Evolutionary conservation across 2,797 vertebrate species (phyloP).

Genomic region (Epinephelus malabaricus): DNA sequence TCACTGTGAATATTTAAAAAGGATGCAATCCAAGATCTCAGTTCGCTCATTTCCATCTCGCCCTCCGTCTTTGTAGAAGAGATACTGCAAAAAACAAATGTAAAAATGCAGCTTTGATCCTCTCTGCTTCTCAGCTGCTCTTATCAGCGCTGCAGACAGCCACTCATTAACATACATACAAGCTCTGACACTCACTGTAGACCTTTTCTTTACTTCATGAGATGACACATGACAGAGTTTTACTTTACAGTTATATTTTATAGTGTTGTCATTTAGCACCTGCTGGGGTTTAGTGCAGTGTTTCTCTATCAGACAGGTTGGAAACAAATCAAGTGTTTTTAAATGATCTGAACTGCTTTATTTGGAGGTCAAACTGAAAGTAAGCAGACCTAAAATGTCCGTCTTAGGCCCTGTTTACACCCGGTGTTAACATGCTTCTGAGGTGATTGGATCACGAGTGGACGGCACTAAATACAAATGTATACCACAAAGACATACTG

Average conservation of each 20-base stretch:
- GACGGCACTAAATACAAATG: no score
- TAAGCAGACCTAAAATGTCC: no score
- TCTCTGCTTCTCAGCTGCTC: background rate
- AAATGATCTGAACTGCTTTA: no score
- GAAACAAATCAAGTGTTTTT: no score
- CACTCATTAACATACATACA: slow-evolving; percentile 11
- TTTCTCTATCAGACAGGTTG: no score
- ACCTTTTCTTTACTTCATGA: background rate
- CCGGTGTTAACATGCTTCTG: no score
- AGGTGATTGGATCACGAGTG: no score
- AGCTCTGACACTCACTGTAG: background rate
- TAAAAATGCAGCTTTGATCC: slow-evolving; percentile 6
- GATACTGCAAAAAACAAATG: background rate
- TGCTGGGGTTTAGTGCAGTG: no score
- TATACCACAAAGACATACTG: no score
- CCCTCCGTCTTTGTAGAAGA: background rate
- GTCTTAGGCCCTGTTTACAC: no score
- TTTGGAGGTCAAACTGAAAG: no score
- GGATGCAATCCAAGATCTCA: background rate
- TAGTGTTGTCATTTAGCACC: background rate
- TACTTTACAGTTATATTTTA: background rate
- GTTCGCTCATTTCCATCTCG: background rate
- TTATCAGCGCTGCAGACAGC: background rate
- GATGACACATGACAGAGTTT: background rate
- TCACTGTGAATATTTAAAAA: slow-evolving; percentile 13